Base-by-base conservation (phyloP, 2,113 vertebrate species). In the Cyrtonyx montezumae region DNA sequence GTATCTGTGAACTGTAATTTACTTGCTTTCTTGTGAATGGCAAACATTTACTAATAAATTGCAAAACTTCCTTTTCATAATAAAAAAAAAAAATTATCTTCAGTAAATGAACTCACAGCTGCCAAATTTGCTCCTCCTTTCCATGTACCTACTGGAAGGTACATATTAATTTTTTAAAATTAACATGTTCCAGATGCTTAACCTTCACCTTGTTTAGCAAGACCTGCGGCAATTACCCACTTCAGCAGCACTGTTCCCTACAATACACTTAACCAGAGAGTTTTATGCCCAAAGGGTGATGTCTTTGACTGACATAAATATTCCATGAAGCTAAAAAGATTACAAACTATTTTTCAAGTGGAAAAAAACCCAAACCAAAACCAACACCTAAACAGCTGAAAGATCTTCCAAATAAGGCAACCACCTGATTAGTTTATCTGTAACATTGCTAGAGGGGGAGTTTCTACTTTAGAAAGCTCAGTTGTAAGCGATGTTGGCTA, bases 361-460 rank as follows among this genome's bases (percentile, higher is more conserved):
- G 51, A 17, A 28, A 1, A 7, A 32, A 58, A 59, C 36, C 7
- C 25, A 53, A 53, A 2, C 22, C 17, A 30, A 53, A 30, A 15
- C 11, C 2, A 69, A 59, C 34, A 16, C 9, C 46, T 28, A 19
- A 77, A 58, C 9, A 92, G 40, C 42, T 80, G 89, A 70, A 87
- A 77, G 51, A 48, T 30, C 10, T 77, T 80, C 67, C 36, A 92
- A 89, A 79, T 58, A 49, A 87, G 43, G 74, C 19, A 90, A 53
- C 22, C 53, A 49, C 30, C 70, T 89, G 69, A 94, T 93, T 92
- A 92, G 34, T 87, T 81, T 55, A 70, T 73, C 42, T 73, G 84
- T 84, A 93, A 92, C 71, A 82, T 59, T 67, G 91, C 92, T 89
- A 6, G 67, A 92, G 80, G 86, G 87, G 42, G 13, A 94, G 20